These are phyloP conservation scores for Diaphora mendica DNA, from an alignment of 2,888 invertebrate species.

Conservation along the genomic window DNA sequence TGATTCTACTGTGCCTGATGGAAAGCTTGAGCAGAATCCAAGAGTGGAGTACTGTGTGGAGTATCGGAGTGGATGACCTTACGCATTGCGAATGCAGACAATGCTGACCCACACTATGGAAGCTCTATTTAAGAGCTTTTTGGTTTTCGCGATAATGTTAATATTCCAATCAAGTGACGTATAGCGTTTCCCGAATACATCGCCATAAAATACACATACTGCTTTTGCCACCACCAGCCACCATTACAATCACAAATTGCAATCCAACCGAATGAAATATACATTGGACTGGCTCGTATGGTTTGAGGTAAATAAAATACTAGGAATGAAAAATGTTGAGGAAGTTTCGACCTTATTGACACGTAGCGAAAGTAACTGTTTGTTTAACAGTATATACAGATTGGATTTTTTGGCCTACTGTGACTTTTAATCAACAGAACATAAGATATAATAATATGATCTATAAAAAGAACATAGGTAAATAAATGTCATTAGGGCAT, in stretches of 20 bases:
- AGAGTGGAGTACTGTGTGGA: too few species aligned
- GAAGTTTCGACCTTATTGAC: neutral
- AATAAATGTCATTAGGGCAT: too few species aligned
- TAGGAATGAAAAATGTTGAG: neutral
- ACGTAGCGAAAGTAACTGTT: neutral
- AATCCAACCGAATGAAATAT: constrained; percentile 1
- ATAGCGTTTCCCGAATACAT: neutral
- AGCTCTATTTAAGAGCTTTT: too few species aligned
- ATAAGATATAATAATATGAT: neutral
- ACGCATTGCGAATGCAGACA: too few species aligned
- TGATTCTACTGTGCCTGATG: too few species aligned
- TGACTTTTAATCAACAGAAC: neutral
- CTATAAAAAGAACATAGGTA: neutral
- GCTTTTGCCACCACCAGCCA: too few species aligned
- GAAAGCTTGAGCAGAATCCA: too few species aligned
- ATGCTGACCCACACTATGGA: too few species aligned
- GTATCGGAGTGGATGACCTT: too few species aligned
- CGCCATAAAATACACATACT: neutral
- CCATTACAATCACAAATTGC: neutral
- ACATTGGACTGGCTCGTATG: neutral
- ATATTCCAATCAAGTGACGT: neutral
- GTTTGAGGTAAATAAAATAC: neutral
- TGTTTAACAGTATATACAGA: neutral
- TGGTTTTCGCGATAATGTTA: too few species aligned
- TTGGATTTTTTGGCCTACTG: neutral